Evolutionary conservation across 2,888 invertebrate species (phyloP).

Genomic region (Dicycla oo): DNA sequence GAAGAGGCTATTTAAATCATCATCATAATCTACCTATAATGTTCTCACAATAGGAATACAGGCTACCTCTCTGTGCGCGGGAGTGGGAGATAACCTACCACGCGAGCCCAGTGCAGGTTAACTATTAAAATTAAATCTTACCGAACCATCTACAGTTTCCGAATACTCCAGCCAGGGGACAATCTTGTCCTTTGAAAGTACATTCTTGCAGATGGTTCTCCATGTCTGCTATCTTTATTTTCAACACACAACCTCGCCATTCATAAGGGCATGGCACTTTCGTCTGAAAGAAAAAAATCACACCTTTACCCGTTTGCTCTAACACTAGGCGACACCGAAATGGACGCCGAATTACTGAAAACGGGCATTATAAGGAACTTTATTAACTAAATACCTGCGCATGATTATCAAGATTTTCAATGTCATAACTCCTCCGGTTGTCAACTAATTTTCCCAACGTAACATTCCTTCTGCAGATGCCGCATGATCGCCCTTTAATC

Average conservation of each 20-base stretch:
- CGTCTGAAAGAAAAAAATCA: slow-evolving; percentile 11
- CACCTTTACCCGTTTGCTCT: neutral
- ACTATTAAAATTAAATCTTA: neutral
- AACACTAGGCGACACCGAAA: neutral
- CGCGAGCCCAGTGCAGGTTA: neutral
- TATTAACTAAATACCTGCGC: neutral
- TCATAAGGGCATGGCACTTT: neutral
- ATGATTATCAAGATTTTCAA: neutral
- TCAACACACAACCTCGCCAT: neutral
- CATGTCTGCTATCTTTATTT: neutral
- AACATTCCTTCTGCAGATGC: slow-evolving; percentile 3
- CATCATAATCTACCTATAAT: neutral
- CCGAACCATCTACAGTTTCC: slow-evolving; percentile 13
- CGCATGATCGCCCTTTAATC: neutral
- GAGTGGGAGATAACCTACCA: neutral
- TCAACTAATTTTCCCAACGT: neutral
- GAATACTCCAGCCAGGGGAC: slow-evolving; percentile 3
- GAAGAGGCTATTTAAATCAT: neutral
- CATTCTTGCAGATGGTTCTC: slow-evolving; percentile 12
- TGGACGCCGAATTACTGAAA: too few species aligned
- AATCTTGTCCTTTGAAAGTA: slow-evolving; percentile 10
- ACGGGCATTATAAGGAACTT: too few species aligned
- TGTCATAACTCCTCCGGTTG: neutral
- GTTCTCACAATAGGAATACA: too few species aligned
- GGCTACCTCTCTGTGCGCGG: too few species aligned